A percentile compares a stretch with the other conserved stretches of the same genome.
These are phyloP conservation scores for Xanthostigma xanthostigma DNA, from an alignment of 2,888 invertebrate species.

Conservation along the genomic window DNA sequence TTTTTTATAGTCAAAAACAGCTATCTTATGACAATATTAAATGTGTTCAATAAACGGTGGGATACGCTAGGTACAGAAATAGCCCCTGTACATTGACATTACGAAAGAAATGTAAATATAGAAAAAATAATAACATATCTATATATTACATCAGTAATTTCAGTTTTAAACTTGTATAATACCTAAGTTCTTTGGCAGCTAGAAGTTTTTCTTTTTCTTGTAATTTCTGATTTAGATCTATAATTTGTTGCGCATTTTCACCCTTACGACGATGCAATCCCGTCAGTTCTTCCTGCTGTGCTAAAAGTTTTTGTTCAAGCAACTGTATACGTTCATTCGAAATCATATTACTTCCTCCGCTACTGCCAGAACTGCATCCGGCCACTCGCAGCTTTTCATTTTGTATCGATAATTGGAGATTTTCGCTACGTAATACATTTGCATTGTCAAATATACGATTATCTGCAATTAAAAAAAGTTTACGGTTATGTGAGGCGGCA, in stretches of 20 bases:
- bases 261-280: slow-evolving; percentile 78
- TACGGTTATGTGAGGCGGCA: background rate
- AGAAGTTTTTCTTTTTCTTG: slow-evolving; percentile 73
- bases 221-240: slow-evolving; percentile 71
- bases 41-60: background rate
- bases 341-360: slow-evolving; percentile 18
- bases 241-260: slow-evolving; percentile 86
- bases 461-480: slow-evolving; percentile 36
- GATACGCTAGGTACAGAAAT: background rate
- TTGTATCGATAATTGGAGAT: slow-evolving; percentile 69
- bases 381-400: slow-evolving; percentile 65
- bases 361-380: slow-evolving; percentile 25
- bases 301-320: slow-evolving; percentile 72
- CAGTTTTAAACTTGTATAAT: slow-evolving; percentile 12
- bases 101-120: background rate
- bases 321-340: slow-evolving; percentile 47
- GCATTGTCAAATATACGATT: slow-evolving; percentile 75
- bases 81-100: background rate
- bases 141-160: background rate
- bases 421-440: slow-evolving; percentile 65
- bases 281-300: slow-evolving; percentile 85
- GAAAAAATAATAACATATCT: background rate
- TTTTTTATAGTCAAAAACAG: too few relatives aligned
- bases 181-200: slow-evolving; percentile 57
- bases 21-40: too few relatives aligned